These are phyloP conservation scores for Gari tellinella DNA, from an alignment of 2,888 invertebrate genomes.

Conservation along the genomic window DNA sequence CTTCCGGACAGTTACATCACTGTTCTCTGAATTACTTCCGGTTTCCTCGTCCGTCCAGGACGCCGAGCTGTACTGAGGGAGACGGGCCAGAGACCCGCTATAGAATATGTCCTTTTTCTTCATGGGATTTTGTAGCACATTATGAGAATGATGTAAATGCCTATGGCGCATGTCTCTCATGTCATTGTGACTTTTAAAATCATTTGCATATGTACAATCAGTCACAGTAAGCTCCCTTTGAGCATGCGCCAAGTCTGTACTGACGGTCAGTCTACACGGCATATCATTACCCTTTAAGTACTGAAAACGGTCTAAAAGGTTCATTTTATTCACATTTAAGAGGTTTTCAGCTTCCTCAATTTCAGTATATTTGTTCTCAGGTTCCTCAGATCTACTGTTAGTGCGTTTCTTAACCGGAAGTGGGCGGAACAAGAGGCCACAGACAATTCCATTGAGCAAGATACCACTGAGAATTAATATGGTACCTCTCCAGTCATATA, in stretches of 20 bases:
- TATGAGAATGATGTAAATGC: constrained; percentile 1
- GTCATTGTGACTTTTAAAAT: constrained; percentile 43
- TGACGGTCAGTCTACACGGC: constrained; percentile 23
- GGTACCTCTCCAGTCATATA: constrained; percentile 74
- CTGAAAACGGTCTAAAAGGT: no score
- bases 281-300: constrained; percentile 4
- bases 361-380: no score
- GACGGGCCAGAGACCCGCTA: constrained; percentile 89
- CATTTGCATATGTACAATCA: constrained; percentile 2
- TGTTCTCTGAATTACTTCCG: not conserved
- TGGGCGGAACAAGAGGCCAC: constrained; percentile 95
- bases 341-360: no score
- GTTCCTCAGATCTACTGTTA: not conserved
- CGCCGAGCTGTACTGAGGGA: constrained; percentile 1
- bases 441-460: constrained; percentile 93
- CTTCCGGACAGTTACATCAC: not conserved
- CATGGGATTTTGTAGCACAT: constrained; percentile 87
- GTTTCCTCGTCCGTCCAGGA: not conserved
- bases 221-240: constrained; percentile 6
- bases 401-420: constrained; percentile 83
- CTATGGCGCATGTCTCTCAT: constrained; percentile 5
- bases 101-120: constrained; percentile 95
- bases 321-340: no score
- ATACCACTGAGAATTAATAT: constrained; percentile 90
- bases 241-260: constrained; percentile 19